Evolutionary conservation across 2,113 vertebrate genomes (phyloP), one percentile per base, ranked within the genome.

Genomic region (Pipra filicauda): DNA sequence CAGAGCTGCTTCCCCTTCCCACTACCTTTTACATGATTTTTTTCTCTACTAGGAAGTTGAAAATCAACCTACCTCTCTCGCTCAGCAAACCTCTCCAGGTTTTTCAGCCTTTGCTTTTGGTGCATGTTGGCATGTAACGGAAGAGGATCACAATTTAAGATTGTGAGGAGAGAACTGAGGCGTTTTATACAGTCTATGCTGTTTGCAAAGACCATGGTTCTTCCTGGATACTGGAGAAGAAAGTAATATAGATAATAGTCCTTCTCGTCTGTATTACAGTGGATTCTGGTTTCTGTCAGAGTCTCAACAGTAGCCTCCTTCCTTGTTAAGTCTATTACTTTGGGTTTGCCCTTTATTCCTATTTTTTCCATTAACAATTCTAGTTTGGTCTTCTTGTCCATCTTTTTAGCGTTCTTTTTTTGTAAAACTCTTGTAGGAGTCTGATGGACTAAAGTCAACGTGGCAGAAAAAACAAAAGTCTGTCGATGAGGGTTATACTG

Each of bases 61-160:
- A 87, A 94, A 70, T 44, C 27, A 74, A 95, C 98, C 98, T 93
- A 99, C 99, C 98, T 99, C 30, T 99, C 98, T 79, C 98, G 97
- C 62, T 98, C 98, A 13, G 99, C 99, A 97, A 99, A 99, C 66
- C 98, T 98, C 96, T 99, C 99, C 96, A 99, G 97, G 96, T 99
- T 99, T 97, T 99, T 99, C 69, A 99, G 97, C 49, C 99, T 98
- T 94, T 99, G 99, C 84, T 99, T 99, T 98, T 99, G 99, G 96
- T 99, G 99, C 99, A 99, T 99, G 96, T 99, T 99, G 62, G 99
- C 99, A 2, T 99, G 99, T 35, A 99, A 97, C 37, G 99, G 98
- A 82, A 99, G 96, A 0, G 99, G 98, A 79, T 96, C 97, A 26
- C 98, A 97, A 61, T 99, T 99, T 96, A 99, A 80, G 93, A 99